Evolutionary conservation across 2,113 vertebrate genomes (phyloP), one percentile per base, ranked within the genome.

Genomic region (Tyrannus savana): DNA sequence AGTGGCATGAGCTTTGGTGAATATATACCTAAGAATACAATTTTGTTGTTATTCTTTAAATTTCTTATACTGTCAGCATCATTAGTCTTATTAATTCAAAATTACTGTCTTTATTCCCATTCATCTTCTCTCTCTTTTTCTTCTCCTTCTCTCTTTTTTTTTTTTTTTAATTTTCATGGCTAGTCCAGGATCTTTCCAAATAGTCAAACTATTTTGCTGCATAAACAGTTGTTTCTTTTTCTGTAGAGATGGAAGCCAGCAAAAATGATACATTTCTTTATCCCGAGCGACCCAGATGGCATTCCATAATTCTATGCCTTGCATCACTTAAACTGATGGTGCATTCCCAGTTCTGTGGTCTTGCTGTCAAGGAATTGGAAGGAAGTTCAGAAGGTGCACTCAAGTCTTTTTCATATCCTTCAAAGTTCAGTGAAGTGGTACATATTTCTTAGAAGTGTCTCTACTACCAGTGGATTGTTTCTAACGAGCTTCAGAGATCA

Each of bases 171-270:
- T 64, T 41, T 89, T 15, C 17, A 7, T 49, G 31, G 3, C 52
- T 90, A 33, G 19, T 66, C 93, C 55, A 53, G 55, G 59, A 53
- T 55, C 55, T 72, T 89, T 21, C 31, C n/a, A 83, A 90, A 39
- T 41, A 85, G 3, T 85, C 37, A 64, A 83, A 33, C 10, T 31
- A 30, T 78, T 91, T 76, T 64, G 30, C 66, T 85, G 71, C 71
- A 41, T 69, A 90, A 90, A 69, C 37, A 73, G 39, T 73, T 91
- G 28, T 68, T 76, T 73, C 33, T 79, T 87, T 82, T 66, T 80
- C 60, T 92, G 56, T 86, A 75, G 90, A 95, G 64, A 79, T 94
- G 59, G 50, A 88, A 93, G 18, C 30, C 88, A 66, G 68, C 55
- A 50, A 74, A 86, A 85, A 69, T 50, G 19, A 69, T 73, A 33